Base-by-base conservation (phyloP, 2,113 vertebrate species). In the Phocoena phocoena region DNA sequence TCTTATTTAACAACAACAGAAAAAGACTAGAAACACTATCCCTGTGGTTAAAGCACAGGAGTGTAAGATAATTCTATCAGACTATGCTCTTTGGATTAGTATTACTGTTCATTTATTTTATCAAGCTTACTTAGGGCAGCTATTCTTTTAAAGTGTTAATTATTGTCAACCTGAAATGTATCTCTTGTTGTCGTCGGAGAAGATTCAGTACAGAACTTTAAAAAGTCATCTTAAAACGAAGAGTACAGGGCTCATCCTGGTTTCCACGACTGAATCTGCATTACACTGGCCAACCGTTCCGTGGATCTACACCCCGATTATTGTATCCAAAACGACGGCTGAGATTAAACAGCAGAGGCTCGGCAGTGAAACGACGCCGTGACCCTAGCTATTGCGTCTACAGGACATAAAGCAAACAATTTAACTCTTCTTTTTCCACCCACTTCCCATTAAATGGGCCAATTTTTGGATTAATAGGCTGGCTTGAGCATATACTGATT, bases 271-370 rank as follows among this genome's bases (percentile, higher is more conserved):
- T 18, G 26, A 50, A 55, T 41, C 12, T 23, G 11, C 17, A 11
- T 7, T 68, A 31, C 15, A 53, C 0, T 9, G 26, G 12, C 18
- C 5, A 1, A 1, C 7, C 0, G 4, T 2, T 26, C 11, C 13
- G 1, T 11, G 31, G n/a, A 10, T 11, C 26, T 14, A 4, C 1
- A 8, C 28, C 50, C 47, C 23, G 12, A 38, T 11, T 70, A 3
- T 25, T 3, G 8, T 50, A 47, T 36, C 14, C 31, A 47, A 18
- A 76, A 50, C 8, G 21, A 53, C 14, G 38, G 0, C 18, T 55
- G 31, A 36, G 47, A 31, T 70, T 65, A 6, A 15, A 90, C 63
- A 55, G 31, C 14, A 6, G 18, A 31, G 18, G 8, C 8, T 80
- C 55, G 18, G 36, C 28, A 90, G n/a, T 4, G 13, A 55, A 11